Conservation (phyloP, 2,888 invertebrate species). For the Andrena dorsata region DNA sequence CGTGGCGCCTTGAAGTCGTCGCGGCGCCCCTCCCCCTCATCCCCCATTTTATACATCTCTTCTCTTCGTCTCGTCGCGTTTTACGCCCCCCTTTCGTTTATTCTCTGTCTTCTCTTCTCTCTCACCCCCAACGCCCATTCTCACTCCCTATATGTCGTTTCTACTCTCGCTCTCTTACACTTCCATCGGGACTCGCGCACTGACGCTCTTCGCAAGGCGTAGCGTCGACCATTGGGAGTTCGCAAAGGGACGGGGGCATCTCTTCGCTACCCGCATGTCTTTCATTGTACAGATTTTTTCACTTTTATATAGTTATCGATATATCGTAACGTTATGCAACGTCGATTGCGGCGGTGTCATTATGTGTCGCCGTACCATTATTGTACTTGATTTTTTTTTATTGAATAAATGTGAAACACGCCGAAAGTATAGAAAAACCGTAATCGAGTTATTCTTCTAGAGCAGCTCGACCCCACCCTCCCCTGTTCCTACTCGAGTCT, state of each 20-base stretch:
- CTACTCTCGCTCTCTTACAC: conserved; percentile 3
- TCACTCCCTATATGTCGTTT: conserved; percentile 16
- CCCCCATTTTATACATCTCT: conserved; percentile 3
- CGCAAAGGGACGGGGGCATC: conserved; percentile 83
- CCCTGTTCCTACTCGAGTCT: background rate
- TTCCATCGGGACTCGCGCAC: conserved; percentile 57
- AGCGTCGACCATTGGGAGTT: conserved; percentile 76
- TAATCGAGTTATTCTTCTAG: conserved; percentile 51
- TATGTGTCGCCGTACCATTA: conserved; percentile 81
- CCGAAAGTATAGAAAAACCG: conserved; percentile 74
- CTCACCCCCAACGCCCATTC: background rate
- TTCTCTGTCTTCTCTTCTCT: background rate
- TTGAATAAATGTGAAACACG: conserved; percentile 84
- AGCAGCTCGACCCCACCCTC: conserved; percentile 10
- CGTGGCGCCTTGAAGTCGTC: conserved; percentile 65
- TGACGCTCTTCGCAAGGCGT: conserved; percentile 72
- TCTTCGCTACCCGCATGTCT: conserved; percentile 85
- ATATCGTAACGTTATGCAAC: conserved; percentile 79
- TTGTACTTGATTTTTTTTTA: conserved; percentile 84
- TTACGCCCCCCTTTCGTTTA: background rate
- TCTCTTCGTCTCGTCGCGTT: background rate
- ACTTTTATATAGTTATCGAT: conserved; percentile 84
- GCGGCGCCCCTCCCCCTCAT: conserved; percentile 51
- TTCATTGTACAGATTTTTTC: conserved; percentile 85
- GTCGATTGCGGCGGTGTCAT: conserved; percentile 79